These are phyloP conservation scores for Spheniscus humboldti DNA, from an alignment of 2,797 vertebrate genomes.

Conservation along the genomic window DNA sequence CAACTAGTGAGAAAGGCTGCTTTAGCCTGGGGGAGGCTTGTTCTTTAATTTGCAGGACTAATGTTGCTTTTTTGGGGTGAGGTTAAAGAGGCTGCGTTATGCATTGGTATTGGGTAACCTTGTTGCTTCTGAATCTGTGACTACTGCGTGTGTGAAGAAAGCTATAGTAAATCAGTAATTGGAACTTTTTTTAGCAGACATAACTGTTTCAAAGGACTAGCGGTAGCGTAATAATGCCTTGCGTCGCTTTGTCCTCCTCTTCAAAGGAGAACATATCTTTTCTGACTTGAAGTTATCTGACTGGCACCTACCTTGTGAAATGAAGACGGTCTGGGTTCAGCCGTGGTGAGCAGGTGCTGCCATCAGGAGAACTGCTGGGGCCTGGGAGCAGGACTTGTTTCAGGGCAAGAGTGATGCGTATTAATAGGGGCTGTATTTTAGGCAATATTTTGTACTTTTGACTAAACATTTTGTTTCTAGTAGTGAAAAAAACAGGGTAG, in stretches of 20 bases:
- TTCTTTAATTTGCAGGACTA: neutral
- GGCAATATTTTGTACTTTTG: neutral
- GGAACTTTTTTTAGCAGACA: neutral
- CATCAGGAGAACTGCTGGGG: neutral
- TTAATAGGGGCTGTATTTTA: neutral
- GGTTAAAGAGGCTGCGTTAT: neutral
- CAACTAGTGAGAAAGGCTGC: neutral
- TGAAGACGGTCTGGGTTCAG: neutral
- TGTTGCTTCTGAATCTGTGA: neutral
- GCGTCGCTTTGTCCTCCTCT: neutral
- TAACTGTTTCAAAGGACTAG: neutral
- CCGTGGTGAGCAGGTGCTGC: neutral
- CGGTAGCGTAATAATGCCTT: neutral
- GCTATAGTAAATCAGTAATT: neutral
- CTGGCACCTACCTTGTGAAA: neutral
- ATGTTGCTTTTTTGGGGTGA: neutral
- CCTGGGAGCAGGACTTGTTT: neutral
- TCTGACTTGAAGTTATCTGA: neutral
- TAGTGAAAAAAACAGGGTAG: neutral
- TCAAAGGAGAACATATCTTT: neutral
- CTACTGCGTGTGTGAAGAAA: neutral
- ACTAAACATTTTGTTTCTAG: neutral
- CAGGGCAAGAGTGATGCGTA: accelerated
- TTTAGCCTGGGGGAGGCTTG: neutral
- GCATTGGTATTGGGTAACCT: neutral